Base-by-base conservation (phyloP, 2,113 vertebrate genomes). In the Mormoops blainvillei region DNA sequence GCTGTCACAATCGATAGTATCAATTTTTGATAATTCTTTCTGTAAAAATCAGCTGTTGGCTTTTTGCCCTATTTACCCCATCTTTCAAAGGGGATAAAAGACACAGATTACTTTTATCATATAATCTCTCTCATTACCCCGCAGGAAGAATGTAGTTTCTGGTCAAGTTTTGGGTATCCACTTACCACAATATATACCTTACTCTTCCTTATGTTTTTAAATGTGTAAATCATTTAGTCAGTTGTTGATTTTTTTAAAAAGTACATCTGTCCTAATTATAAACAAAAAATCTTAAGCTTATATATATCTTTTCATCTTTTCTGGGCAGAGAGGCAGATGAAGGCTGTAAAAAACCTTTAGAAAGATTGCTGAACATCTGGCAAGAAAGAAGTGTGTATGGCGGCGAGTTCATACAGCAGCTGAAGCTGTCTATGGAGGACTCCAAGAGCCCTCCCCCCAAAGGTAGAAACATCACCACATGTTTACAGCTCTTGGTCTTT, bases 291-390 rank as follows among this genome's bases (percentile, higher is more conserved):
- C 83, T 89, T 9, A 96, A 89, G 95, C 96, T 97, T 97, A 96
- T 96, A 67, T 85, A 7, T 96, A 97, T 97, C 71, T 98, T 97
- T 94, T 96, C 22, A 36, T 96, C 80, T 94, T 98, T 95, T 98
- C 91, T 98, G 95, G 95, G 71, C 98, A 99, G 99, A 97, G 99
- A 99, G 96, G 99, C 99, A 96, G 99, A 99, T 3, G 99, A 99
- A 31, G 98, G 98, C 93, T 99, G 99, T 98, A 99, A 99, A 98
- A 99, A 99, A 97, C 99, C 99, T 97, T 99, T 99, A 99, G 99
- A 99, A 97, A 98, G 99, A 95, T 96, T 99, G 97, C 98, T 99
- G 93, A 99, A 99, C 98, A 99, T 99, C 99, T 99, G 99, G 99
- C 99, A 99, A 98, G 99, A 99, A 98, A 98, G 99, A 86, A 99